Evolutionary conservation across 2,113 vertebrate species (phyloP), one percentile per base, ranked within the genome.

Genomic region (Catharus fuscescens): DNA sequence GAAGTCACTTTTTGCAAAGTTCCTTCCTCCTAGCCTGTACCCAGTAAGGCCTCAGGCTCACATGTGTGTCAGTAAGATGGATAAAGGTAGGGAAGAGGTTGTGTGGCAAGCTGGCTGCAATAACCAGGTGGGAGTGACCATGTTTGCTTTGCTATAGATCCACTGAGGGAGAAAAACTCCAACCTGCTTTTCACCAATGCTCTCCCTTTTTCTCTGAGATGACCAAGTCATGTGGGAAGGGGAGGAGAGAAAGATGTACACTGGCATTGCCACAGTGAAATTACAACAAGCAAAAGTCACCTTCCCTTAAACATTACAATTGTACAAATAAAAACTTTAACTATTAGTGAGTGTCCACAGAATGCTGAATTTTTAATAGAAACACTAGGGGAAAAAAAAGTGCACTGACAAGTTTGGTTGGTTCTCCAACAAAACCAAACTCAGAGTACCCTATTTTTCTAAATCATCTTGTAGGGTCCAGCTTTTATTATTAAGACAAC

Each of bases 401-500:
- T 59, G 59, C 20, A 54, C 25, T 14, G 23, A 25, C 26, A 73
- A 26, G 10, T 60, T 45, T 53, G 47, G 34, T n/a, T 54, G 50
- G 26, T n/a, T 82, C 74, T 72, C 25, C 85, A 57, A 86, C 65
- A 56, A 47, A 67, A 32, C 40, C 54, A 77, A 69, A 45, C n/a
- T 73, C 28, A 31, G 32, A 82, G 88, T 47, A 56, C 7, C 3
- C 64, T 12, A 6, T 44, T 91, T 78, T 83, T 67, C 85, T 65
- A 67, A 54, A 86, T 60, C 57, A 69, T 86, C 80, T 50, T 89
- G 86, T 69, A 93, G 89, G 80, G 73, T 92, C 91, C 73, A 94
- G 73, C 54, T 92, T 84, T 88, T 85, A 80, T 80, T 93, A 86
- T 72, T 87, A 92, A 82, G 92, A 85, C 60, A 93, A 86, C 60